Percentiles rank a stretch among this genome's conserved stretches.
These are phyloP conservation scores for Andrena bucephala DNA, from an alignment of 2,888 invertebrate genomes.

Conservation along the genomic window DNA sequence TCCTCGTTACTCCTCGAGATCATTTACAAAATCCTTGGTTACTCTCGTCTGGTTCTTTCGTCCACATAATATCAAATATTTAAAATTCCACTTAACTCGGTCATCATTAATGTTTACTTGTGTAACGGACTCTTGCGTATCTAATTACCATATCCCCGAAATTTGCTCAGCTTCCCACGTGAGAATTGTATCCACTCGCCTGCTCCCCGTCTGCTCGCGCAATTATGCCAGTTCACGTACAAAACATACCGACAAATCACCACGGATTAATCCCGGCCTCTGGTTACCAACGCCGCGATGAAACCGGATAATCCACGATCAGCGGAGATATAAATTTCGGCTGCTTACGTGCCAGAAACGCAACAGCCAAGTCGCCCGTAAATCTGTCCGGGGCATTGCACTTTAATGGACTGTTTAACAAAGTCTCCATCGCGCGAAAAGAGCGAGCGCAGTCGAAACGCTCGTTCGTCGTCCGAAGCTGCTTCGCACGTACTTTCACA, in stretches of 20 bases:
- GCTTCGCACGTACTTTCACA: neutral
- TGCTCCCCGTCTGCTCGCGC: neutral
- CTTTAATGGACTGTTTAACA: constrained; percentile 58
- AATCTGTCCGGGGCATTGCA: constrained; percentile 25
- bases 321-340: constrained; percentile 30
- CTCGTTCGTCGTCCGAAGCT: constrained; percentile 2
- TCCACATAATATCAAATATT: too few relatives aligned
- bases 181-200: neutral
- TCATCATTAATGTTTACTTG: too few relatives aligned
- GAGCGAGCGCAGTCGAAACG: neutral
- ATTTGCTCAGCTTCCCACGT: neutral
- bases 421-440: constrained; percentile 38
- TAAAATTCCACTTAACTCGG: too few relatives aligned
- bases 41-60: too few relatives aligned
- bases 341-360: constrained; percentile 46
- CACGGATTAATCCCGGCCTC: constrained; percentile 12
- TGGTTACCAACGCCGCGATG: constrained; percentile 15
- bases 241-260: constrained; percentile 23
- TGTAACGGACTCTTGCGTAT: too few relatives aligned
- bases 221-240: constrained; percentile 23
- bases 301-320: constrained; percentile 35
- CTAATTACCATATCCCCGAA: neutral
- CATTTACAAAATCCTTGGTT: too few relatives aligned
- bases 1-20: too few relatives aligned
- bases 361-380: constrained; percentile 23